These are phyloP conservation scores for Henricia sp. DNA, from an alignment of 53 echinoderm and acorn worm species.

Conservation along the genomic window DNA sequence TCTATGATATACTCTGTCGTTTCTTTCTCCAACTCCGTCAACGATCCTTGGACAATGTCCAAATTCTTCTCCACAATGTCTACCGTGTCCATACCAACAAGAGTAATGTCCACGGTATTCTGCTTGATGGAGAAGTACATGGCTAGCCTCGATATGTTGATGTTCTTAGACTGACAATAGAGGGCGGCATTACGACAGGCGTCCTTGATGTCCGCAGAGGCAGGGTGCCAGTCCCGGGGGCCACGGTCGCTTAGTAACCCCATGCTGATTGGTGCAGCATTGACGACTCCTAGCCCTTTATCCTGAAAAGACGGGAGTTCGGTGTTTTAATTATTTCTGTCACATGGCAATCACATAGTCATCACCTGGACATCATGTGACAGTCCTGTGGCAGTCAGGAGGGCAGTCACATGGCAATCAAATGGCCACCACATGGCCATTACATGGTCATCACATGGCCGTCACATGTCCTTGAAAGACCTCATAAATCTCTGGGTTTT, in stretches of 20 bases:
- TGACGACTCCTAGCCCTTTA: slow-evolving; percentile 68
- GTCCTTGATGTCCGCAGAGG: slow-evolving; percentile 52
- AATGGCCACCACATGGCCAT: no score
- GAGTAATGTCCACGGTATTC: slow-evolving; percentile 59
- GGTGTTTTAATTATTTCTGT: no score
- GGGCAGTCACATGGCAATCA: no score
- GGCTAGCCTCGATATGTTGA: slow-evolving; percentile 85
- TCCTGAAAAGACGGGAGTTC: slow-evolving; percentile 48
- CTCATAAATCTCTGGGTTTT: no score
- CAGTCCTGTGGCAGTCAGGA: no score
- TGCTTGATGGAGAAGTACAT: slow-evolving; percentile 68
- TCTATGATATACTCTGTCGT: slow-evolving; percentile 69
- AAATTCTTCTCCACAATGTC: slow-evolving; percentile 72
- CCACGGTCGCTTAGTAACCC: slow-evolving; percentile 76
- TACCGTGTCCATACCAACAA: slow-evolving; percentile 81
- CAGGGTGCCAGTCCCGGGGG: slow-evolving; percentile 87
- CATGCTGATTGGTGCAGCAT: slow-evolving; percentile 88
- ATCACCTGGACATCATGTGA: no score
- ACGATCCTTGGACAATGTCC: slow-evolving; percentile 15
- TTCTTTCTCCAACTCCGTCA: slow-evolving; percentile 67
- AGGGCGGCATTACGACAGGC: slow-evolving; percentile 71
- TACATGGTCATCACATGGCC: no score
- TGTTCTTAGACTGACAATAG: slow-evolving; percentile 76
- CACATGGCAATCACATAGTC: no score
- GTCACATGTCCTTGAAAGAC: no score